Conservation (phyloP, 2,888 invertebrate genomes). For the Pseudolycoriella hygida region DNA sequence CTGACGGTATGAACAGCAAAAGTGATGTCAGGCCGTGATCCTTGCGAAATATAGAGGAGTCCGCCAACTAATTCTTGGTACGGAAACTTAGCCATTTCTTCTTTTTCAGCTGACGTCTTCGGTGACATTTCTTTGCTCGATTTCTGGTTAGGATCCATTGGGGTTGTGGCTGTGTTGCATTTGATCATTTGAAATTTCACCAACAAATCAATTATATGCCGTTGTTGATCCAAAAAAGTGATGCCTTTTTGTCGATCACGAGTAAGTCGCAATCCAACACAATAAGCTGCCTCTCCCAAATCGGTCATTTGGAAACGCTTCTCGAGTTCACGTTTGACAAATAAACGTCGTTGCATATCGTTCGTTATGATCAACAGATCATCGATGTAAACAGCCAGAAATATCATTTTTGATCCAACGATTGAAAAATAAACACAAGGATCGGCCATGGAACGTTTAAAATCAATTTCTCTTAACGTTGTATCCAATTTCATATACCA, state of each 20-base stretch:
- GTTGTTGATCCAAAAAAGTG: conserved; percentile 6
- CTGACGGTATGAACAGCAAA: conserved; percentile 9
- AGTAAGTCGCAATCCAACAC: neutral
- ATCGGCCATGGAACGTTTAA: conserved; percentile 7
- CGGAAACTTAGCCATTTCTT: conserved; percentile 10
- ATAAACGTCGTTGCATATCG: neutral
- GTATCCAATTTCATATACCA: conserved; percentile 4
- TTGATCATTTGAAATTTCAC: conserved; percentile 8
- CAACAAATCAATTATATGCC: conserved; percentile 7
- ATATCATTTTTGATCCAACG: no score
- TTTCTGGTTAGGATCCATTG: conserved; percentile 9
- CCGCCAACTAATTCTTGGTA: conserved; percentile 8
- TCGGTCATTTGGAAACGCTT: conserved; percentile 5
- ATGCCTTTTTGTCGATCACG: neutral
- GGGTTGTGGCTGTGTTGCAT: conserved; percentile 9
- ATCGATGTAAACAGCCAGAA: no score
- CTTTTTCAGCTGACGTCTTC: conserved; percentile 7
- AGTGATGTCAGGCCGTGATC: conserved; percentile 10
- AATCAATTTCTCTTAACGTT: neutral
- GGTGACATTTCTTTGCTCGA: conserved; percentile 8
- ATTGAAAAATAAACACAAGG: conserved; percentile 5
- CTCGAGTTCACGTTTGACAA: neutral
- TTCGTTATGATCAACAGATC: neutral
- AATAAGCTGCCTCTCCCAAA: conserved; percentile 1
- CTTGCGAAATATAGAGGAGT: conserved; percentile 11